A percentile compares a stretch with the other conserved stretches of the same genome.
These are phyloP conservation scores for Pituophis catenifer DNA, from an alignment of 2,113 vertebrate genomes.

Conservation along the genomic window DNA sequence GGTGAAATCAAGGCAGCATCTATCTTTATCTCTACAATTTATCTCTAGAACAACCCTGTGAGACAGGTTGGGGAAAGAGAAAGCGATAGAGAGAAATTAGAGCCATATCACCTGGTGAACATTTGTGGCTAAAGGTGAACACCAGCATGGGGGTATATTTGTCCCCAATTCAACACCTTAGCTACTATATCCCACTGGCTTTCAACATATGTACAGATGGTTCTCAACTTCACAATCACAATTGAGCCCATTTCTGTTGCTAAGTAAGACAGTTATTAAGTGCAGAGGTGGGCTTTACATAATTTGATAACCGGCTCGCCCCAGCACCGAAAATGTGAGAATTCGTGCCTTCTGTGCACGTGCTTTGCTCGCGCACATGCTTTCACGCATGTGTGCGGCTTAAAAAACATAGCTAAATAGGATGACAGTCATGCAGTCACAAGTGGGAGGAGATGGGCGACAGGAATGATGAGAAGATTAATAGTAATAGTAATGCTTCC, in stretches of 20 bases:
- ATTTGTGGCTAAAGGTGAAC: neutral
- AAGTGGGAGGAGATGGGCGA: no score
- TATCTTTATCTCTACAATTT: neutral
- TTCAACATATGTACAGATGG: neutral
- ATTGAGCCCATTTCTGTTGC: neutral
- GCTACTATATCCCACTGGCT: neutral
- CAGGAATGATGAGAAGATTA: no score
- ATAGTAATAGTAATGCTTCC: no score
- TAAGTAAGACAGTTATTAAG: neutral
- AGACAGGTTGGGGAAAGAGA: neutral
- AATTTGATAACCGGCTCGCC: no score
- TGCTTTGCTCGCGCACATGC: accelerated
- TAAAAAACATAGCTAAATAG: no score
- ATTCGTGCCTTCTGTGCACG: accelerated
- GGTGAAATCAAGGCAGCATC: neutral
- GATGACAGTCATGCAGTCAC: no score
- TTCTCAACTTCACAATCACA: neutral
- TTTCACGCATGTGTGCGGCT: accelerated
- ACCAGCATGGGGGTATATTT: neutral
- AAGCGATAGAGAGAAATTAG: neutral
- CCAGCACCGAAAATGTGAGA: no score
- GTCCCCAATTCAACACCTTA: neutral
- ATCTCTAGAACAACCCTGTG: neutral
- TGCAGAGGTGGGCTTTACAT: no score
- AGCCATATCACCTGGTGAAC: neutral